A percentile compares a stretch with the other conserved stretches of the same genome.
Evolutionary conservation across 2,888 invertebrate genomes (phyloP).

Genomic region (Erebia epiphron): DNA sequence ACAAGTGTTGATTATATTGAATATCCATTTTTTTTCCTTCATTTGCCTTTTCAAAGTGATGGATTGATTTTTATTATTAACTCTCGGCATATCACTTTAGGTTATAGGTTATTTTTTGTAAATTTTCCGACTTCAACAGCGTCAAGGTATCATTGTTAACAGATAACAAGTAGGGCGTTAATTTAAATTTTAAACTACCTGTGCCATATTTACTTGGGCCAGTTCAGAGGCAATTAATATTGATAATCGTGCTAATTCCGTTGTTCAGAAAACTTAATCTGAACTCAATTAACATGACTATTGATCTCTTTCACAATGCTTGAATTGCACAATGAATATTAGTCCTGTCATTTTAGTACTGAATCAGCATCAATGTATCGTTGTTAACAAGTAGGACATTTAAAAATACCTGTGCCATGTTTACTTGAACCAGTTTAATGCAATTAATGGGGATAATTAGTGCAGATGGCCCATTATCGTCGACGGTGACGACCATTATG

Average conservation of each 20-base stretch:
- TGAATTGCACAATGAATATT: no score
- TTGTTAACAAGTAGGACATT: conserved; percentile 31
- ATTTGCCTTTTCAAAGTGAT: no score
- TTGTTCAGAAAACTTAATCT: no score
- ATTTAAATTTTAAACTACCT: conserved; percentile 33
- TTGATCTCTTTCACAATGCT: no score
- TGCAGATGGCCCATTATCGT: conserved; percentile 28
- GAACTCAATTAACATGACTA: no score
- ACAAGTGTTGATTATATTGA: no score
- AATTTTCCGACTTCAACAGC: no score
- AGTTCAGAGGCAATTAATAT: conserved; percentile 32
- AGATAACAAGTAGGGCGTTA: conserved; percentile 26
- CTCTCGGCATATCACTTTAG: no score
- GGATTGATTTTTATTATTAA: no score
- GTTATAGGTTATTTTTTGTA: no score
- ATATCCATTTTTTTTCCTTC: no score
- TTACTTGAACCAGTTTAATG: conserved; percentile 32
- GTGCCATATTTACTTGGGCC: conserved; percentile 29
- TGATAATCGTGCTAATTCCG: conserved; percentile 16
- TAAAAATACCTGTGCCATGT: conserved; percentile 35
- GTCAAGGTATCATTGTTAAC: conserved; percentile 19
- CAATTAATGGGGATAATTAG: conserved; percentile 33
- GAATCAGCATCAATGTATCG: conserved; percentile 16
- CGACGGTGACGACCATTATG: not conserved
- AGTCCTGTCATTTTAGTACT: no score